These are phyloP conservation scores for Clarias magur DNA, from an alignment of 2,113 vertebrate genomes.

Conservation along the genomic window DNA sequence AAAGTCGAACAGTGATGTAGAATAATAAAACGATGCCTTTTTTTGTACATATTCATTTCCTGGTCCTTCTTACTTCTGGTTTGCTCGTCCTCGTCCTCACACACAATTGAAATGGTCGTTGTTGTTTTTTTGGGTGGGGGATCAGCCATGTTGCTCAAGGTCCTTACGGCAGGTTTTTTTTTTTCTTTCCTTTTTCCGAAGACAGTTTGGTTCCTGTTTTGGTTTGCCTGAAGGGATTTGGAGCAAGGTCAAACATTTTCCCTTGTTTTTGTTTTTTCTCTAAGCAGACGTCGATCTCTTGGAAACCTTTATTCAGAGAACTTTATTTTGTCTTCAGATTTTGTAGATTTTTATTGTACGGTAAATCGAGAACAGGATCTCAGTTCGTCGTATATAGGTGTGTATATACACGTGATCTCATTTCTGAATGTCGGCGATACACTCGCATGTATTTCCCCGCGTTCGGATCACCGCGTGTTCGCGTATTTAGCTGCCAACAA, in stretches of 20 bases:
- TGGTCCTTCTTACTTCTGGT: not conserved
- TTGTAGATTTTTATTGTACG: too few relatives aligned
- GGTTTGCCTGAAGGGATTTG: not conserved
- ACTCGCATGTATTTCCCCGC: too few relatives aligned
- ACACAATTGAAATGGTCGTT: not conserved
- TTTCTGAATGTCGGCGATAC: too few relatives aligned
- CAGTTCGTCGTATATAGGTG: too few relatives aligned
- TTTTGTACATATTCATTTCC: not conserved
- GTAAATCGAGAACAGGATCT: too few relatives aligned
- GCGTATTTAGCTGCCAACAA: not conserved
- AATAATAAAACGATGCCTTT: not conserved
- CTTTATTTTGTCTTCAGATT: not conserved
- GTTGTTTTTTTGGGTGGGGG: not conserved
- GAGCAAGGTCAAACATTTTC: not conserved
- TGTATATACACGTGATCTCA: too few relatives aligned
- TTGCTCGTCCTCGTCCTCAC: not conserved
- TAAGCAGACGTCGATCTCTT: not conserved
- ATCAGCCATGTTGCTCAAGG: not conserved
- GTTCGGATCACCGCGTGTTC: too few relatives aligned
- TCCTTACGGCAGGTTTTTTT: not conserved
- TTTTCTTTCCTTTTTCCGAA: not conserved
- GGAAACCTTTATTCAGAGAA: not conserved
- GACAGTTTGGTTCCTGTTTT: too few relatives aligned
- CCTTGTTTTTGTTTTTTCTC: not conserved
- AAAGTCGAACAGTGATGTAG: not conserved